phyloP scores from a whole-genome alignment of 2,888 invertebrate species.

The Dolichopus griseipennis region DNA sequence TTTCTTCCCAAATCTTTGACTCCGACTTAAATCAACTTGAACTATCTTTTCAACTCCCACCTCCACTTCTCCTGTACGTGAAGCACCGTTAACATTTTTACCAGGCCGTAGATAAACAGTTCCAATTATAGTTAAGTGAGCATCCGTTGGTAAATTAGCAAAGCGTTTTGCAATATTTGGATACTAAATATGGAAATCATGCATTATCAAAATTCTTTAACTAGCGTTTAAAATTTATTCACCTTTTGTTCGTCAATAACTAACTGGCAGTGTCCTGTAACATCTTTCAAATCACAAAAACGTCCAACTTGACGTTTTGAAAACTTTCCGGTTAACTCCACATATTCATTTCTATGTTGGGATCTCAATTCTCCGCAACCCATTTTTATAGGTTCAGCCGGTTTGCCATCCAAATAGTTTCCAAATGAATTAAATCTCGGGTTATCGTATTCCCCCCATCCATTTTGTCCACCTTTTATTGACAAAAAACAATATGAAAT shows the following conservation, averaged over 20 bases:
- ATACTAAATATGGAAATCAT: slow-evolving; percentile 26
- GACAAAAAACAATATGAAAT: too few species aligned
- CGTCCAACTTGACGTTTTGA: slow-evolving; percentile 49
- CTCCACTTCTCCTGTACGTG: slow-evolving; percentile 44
- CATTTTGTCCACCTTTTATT: neutral
- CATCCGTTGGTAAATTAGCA: slow-evolving; percentile 41
- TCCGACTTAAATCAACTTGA: slow-evolving; percentile 28
- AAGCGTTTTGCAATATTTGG: slow-evolving; percentile 41
- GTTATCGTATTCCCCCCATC: slow-evolving; percentile 30
- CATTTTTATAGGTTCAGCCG: slow-evolving; percentile 39
- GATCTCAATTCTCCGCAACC: slow-evolving; percentile 52
- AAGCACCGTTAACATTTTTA: slow-evolving; percentile 40
- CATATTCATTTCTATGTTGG: slow-evolving; percentile 47
- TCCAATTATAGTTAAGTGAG: slow-evolving; percentile 40
- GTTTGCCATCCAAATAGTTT: slow-evolving; percentile 37
- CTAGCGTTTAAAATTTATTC: slow-evolving; percentile 13
- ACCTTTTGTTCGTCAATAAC: slow-evolving; percentile 40
- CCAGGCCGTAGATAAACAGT: slow-evolving; percentile 37
- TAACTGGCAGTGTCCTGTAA: slow-evolving; percentile 53
- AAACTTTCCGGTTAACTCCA: slow-evolving; percentile 55
- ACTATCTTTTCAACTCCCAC: slow-evolving; percentile 41
- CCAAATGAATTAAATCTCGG: slow-evolving; percentile 36
- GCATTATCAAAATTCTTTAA: slow-evolving; percentile 9
- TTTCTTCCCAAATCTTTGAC: slow-evolving; percentile 30
- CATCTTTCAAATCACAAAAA: slow-evolving; percentile 55